Evolutionary conservation across 35 echinoderm and acorn worm species (phyloP), one percentile per base, ranked within the genome.

Genomic region (Apostichopus californicus): DNA sequence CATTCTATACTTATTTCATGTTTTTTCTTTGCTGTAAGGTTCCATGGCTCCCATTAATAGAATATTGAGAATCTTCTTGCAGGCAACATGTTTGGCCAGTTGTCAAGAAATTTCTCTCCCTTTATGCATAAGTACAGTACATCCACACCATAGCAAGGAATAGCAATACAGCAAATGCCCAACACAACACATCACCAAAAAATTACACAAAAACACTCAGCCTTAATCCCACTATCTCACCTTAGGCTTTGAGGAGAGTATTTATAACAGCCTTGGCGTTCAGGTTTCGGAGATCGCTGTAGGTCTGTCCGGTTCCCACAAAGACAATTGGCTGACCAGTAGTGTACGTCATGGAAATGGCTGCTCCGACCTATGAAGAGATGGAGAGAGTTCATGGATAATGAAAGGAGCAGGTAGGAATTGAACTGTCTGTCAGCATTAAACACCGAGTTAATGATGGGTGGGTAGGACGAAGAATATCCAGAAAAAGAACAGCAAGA

Each of bases 271-370:
- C 95, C 83, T 96, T 93, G 77, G 95, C 97, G 86, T 99, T 99
- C 7, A 99, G 93, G 71, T 96, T 99, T 54, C 95, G 87, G 23
- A 98, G 92, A 34, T 99, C 97, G 28, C 93, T 95, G 92, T 99
- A 99, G 56, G 97, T 99, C 93, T 99, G 97, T 20, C 97, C 97
- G 9, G 97, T 99, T 17, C 97, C 97, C 23, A 99, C 95, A 92
- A 99, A 99, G 26, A 99, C 97, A 54, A 99, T 99, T 5, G 97
- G 97, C 90, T 99, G 97, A 66, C 97, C 97, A 23, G 97, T 99
- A 82, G 95, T 99, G 79, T 99, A 99, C 24, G 97, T 99, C 97
- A 99, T 99, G 1, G 97, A 99, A 11, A 99, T 99, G 23, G 97
- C 97, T 15, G 97, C 97, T 18, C 97, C 97, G 81, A 96, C 97